Base-by-base conservation (phyloP, 92 coral and sea anemone genomes). In the Phenganax subtilis region DNA sequence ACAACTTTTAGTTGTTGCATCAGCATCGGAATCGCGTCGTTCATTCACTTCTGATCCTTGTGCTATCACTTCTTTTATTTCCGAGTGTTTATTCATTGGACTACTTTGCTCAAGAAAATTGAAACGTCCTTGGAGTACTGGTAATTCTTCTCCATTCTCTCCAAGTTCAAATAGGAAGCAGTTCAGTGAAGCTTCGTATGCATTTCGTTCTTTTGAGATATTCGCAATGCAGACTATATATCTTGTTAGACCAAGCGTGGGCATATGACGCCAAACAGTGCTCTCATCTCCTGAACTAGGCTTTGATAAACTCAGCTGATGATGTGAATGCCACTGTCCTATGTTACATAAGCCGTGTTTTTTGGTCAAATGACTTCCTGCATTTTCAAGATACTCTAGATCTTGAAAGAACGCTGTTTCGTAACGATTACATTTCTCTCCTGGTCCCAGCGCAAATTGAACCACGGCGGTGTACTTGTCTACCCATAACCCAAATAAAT, bases 291-390 rank as follows among this genome's bases (percentile, higher is more conserved):
- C 97, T 12, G 89, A 80, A 56, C 97, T 93, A 37, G 97, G 97
- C 30, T 84, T 64, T 10, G 90, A 84, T 80, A 93, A 61, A 29
- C 86, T 88, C 9, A 84, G 90, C 55, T 79, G 90, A 75, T 93
- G 97, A 59, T 93, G 97, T 6, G 97, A 93, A 82, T 93, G 97
- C 97, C 97, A 92, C 84, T 92, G 93, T 28, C 97, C 97, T 52
- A 92, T 88, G 80, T 92, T 91, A 17, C 97, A 92, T 51, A 92
- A 63, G 58, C 96, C 96, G 75, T 92, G 90, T 12, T 64, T 73
- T 12, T 75, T 52, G 8, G 92, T 90, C 84, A 92, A 66, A n/a
- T 81, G 62, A 57, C 85, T 64, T 25, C 96, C 92, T 8, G 88
- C 90, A 2, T 72, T 78, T 16, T 82, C 88, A 15, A 92, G 88